These are phyloP conservation scores for Acleris holmiana DNA, from an alignment of 2,888 invertebrate genomes.

Conservation along the genomic window DNA sequence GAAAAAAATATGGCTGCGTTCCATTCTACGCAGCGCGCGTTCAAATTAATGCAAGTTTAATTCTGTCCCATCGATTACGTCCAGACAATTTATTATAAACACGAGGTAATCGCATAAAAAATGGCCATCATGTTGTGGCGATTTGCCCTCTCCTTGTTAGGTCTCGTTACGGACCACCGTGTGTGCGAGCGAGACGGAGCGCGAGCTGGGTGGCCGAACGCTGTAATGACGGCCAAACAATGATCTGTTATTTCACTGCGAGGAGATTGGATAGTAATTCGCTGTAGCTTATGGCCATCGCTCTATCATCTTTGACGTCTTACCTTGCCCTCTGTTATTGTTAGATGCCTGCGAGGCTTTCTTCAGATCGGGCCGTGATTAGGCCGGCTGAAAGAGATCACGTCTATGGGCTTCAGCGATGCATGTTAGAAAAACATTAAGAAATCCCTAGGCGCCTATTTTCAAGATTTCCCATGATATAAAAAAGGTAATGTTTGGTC, in stretches of 20 bases:
- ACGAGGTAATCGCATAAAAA: conserved; percentile 58
- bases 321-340: background rate
- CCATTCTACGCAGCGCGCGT: conserved; percentile 43
- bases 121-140: conserved; percentile 48
- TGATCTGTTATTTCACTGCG: conserved; percentile 67
- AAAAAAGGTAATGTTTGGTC: too few species aligned
- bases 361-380: background rate
- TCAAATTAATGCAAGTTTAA: conserved; percentile 61
- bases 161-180: conserved; percentile 51
- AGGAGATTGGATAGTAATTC: conserved; percentile 52
- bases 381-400: too few species aligned
- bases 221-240: conserved; percentile 61
- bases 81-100: conserved; percentile 57
- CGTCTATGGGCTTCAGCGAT: too few species aligned
- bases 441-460: too few species aligned
- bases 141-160: conserved; percentile 53
- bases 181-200: conserved; percentile 49
- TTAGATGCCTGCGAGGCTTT: conserved; percentile 1
- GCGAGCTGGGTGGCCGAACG: conserved; percentile 64
- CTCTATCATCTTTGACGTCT: conserved; percentile 42
- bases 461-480: too few species aligned
- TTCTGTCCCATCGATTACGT: conserved; percentile 58
- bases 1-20: conserved; percentile 10
- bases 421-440: too few species aligned
- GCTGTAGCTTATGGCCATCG: conserved; percentile 38